Percentiles rank a stretch among this genome's conserved stretches.
phyloP scores from a whole-genome alignment of 1,140 invertebrate species.

The Delia radicum region DNA sequence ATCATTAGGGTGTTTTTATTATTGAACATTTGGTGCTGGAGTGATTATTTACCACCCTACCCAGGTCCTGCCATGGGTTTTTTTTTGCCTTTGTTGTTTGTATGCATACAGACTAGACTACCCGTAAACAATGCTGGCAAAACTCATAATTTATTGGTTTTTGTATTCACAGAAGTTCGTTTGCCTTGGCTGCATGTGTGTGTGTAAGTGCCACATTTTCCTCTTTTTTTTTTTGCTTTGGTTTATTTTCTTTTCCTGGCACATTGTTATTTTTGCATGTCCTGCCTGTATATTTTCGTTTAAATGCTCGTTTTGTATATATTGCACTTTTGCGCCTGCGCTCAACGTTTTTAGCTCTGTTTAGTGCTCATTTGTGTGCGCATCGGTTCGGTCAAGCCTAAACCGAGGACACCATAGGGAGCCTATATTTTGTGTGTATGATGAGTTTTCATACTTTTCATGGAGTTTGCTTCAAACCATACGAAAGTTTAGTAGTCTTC shows the following conservation, averaged over 20 bases:
- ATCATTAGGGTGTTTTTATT: not conserved
- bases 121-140: conserved; percentile 6
- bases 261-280: not conserved
- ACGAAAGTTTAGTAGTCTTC: conserved; percentile 15
- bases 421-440: not conserved
- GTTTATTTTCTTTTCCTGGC: not conserved
- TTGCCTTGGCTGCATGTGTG: not conserved
- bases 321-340: conserved; percentile 17
- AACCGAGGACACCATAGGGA: conserved; percentile 12
- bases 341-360: not conserved
- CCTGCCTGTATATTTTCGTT: not conserved
- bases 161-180: not conserved
- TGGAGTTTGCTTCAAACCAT: not conserved
- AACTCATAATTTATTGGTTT: conserved; percentile 21
- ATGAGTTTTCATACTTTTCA: not conserved
- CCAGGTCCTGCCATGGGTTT: not conserved
- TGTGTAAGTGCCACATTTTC: not conserved
- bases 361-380: not conserved
- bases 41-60: conserved; percentile 3
- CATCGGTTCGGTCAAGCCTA: conserved; percentile 7
- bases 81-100: not conserved
- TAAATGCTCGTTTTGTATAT: conserved; percentile 12
- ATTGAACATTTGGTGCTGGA: not conserved
- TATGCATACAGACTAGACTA: not conserved
- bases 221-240: not conserved